Base-by-base conservation (phyloP, 2,113 vertebrate genomes). In the Datnioides undecimradiatus region DNA sequence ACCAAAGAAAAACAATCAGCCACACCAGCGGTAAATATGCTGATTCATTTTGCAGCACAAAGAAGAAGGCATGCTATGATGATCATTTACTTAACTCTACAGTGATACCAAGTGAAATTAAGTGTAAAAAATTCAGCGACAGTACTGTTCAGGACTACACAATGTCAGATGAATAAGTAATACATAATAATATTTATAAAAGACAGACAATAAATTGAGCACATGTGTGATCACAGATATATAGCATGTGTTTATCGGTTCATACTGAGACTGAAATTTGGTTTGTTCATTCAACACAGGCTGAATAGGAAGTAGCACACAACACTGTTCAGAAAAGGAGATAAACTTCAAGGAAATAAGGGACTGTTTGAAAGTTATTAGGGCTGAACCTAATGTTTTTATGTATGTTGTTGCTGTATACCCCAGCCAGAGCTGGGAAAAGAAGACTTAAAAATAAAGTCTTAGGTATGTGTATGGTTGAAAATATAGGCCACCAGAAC, bases 251-350 rank as follows among this genome's bases (percentile, higher is more conserved):
- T 7, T 10, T 25, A 7, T 38, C 40, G 36, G 0, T 49, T 55
- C 21, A 49, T 36, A 27, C 16, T 19, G 19, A 23, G 8, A 19
- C 4, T 25, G 21, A 64, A 5, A 5, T 33, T 58, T 66, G 7
- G 21, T 40, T 46, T 63, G 13, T 5, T 51, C 21, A 4, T 59
- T 29, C 17, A 27, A 41, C 10, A 57, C 58, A 84, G 70, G 6
- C n/a, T 74, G 29, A 57, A 33, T 33, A 70, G 3, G 27, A 63
- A 31, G 27, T 72, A 34, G 33, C 43, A 17, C 57, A 73, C 38
- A 51, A 41, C 4, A 46, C 3, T 46, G 10, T 80, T 13, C 25
- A 16, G 7, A 6, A 1, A 21, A 45, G 6, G 5, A 38, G 0
- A 13, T 46, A 25, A 64, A 13, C 38, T 16, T 4, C 38, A 40